Conservation (phyloP, 2,888 invertebrate genomes). For the Ophioninae sp. region DNA sequence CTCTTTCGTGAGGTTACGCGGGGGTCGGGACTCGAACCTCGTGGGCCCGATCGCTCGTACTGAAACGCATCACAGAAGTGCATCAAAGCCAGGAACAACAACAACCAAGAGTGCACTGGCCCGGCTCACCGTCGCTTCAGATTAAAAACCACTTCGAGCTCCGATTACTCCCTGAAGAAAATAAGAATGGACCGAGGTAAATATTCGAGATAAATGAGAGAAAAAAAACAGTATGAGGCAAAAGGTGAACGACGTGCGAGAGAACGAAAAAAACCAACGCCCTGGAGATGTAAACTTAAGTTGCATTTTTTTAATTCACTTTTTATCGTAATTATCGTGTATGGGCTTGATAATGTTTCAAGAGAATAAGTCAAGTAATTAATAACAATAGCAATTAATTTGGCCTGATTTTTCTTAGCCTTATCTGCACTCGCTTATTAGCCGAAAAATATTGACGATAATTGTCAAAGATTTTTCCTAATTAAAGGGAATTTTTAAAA, state of each 20-base stretch:
- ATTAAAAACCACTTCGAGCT: conserved; percentile 64
- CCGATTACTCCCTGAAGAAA: conserved; percentile 57
- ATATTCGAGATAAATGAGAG: conserved; percentile 42
- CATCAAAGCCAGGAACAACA: conserved; percentile 31
- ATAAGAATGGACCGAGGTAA: conserved; percentile 45
- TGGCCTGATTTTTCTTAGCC: too few species aligned
- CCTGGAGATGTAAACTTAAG: conserved; percentile 7
- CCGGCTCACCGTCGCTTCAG: conserved; percentile 46
- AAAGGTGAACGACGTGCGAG: conserved; percentile 41
- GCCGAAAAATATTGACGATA: too few species aligned
- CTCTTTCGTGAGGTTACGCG: conserved; percentile 59
- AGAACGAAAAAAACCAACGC: conserved; percentile 15
- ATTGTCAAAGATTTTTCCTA: too few species aligned
- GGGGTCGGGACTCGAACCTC: conserved; percentile 59
- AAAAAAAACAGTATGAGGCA: background rate
- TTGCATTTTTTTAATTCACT: background rate
- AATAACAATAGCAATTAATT: background rate
- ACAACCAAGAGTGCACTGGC: conserved; percentile 34
- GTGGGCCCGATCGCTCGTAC: conserved; percentile 18
- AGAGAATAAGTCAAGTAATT: background rate
- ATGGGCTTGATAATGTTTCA: conserved; percentile 14
- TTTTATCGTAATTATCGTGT: conserved; percentile 9
- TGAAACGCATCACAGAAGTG: conserved; percentile 53
- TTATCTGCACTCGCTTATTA: too few species aligned
- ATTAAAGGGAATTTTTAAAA: too few species aligned